A percentile compares a stretch with the other conserved stretches of the same genome.
These are phyloP conservation scores for Microctenopoma steveboyesi DNA, from an alignment of 2,797 vertebrate genomes.

Conservation along the genomic window DNA sequence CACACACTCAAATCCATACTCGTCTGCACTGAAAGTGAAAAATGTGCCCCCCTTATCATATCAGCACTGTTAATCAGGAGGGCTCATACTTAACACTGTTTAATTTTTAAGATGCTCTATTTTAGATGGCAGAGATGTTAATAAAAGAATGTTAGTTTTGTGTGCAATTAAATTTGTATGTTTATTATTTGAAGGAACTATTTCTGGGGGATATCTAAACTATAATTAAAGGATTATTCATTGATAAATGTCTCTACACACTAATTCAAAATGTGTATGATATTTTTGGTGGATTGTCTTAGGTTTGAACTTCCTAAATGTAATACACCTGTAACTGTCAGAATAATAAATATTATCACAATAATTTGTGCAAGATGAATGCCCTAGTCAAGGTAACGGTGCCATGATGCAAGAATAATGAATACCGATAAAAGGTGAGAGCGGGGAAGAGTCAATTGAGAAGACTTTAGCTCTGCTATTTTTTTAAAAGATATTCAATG, in stretches of 20 bases:
- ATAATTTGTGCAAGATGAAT: constrained; percentile 39
- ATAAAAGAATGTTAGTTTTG: constrained; percentile 65
- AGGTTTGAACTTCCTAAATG: constrained; percentile 45
- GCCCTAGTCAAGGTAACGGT: constrained; percentile 16
- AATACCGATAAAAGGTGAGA: not conserved
- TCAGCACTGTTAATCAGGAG: constrained; percentile 69
- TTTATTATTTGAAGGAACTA: constrained; percentile 41
- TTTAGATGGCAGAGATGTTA: constrained; percentile 67
- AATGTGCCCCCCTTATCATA: constrained; percentile 63
- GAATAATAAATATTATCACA: constrained; percentile 62
- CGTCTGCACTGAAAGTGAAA: constrained; percentile 54
- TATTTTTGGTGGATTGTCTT: constrained; percentile 46
- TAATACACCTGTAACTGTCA: constrained; percentile 55
- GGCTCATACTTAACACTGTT: constrained; percentile 72
- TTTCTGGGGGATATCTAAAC: constrained; percentile 11
- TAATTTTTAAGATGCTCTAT: constrained; percentile 70
- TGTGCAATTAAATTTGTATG: constrained; percentile 54
- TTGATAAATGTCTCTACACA: constrained; percentile 61
- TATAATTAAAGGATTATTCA: constrained; percentile 14
- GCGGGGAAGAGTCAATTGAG: not conserved
- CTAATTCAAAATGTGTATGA: constrained; percentile 42
- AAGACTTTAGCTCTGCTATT: constrained; percentile 4
- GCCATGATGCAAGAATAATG: not conserved
- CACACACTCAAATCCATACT: constrained; percentile 37
- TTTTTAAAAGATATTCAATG: too few species aligned